Percentiles rank a stretch among this genome's conserved stretches.
Conservation (phyloP, 2,888 invertebrate species). For the Andrena praecox region DNA sequence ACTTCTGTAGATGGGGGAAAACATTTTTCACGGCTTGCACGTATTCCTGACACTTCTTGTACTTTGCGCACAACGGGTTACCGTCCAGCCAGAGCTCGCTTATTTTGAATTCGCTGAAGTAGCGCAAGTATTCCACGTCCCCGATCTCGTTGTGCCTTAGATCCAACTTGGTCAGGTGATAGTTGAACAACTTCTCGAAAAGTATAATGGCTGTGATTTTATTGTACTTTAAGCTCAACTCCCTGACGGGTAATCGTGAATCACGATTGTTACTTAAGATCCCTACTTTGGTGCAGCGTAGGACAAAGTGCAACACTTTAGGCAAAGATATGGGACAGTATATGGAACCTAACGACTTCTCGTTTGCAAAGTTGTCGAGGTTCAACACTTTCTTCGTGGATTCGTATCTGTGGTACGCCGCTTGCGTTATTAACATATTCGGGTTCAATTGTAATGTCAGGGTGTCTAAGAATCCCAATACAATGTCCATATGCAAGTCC, state of each 20-base stretch:
- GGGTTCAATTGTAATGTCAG: constrained; percentile 76
- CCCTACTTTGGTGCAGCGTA: constrained; percentile 74
- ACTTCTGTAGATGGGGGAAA: constrained; percentile 80
- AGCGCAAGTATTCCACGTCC: constrained; percentile 75
- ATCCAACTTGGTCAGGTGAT: constrained; percentile 78
- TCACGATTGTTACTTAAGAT: constrained; percentile 69
- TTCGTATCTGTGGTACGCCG: constrained; percentile 76
- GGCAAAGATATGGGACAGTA: constrained; percentile 80
- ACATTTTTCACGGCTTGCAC: constrained; percentile 75
- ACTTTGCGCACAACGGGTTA: constrained; percentile 80
- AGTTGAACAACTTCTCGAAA: constrained; percentile 78
- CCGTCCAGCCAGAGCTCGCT: constrained; percentile 82
- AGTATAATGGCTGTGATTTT: constrained; percentile 72
- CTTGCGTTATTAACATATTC: constrained; percentile 72
- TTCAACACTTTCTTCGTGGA: constrained; percentile 74
- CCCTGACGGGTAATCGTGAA: constrained; percentile 76
- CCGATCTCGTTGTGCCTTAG: constrained; percentile 78
- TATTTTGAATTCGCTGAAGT: constrained; percentile 80
- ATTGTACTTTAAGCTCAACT: constrained; percentile 78
- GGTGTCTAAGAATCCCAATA: constrained; percentile 77
- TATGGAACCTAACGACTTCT: constrained; percentile 74
- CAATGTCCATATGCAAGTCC: constrained; percentile 76
- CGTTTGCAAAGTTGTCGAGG: constrained; percentile 79
- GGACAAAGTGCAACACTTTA: constrained; percentile 74
- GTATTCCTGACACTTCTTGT: constrained; percentile 76